These are phyloP conservation scores for Ranitomeya imitator DNA, from an alignment of 2,113 vertebrate genomes.

Conservation along the genomic window DNA sequence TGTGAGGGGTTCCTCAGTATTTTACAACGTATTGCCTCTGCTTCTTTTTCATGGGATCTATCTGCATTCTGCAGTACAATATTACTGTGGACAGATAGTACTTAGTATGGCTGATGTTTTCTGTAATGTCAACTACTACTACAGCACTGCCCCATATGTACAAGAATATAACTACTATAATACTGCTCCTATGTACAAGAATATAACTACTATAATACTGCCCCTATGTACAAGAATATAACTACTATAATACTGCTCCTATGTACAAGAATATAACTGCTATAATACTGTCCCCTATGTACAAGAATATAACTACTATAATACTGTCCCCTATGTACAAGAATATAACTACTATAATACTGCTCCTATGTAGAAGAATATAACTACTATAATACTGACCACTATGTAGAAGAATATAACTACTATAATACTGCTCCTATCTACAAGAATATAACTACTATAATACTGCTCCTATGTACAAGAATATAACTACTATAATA, in stretches of 20 bases:
- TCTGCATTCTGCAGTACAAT: too few relatives aligned
- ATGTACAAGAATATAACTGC: neutral
- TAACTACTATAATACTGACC: neutral
- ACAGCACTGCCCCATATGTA: neutral
- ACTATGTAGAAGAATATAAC: neutral
- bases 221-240: too few relatives aligned
- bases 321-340: too few relatives aligned
- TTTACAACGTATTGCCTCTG: too few relatives aligned
- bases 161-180: constrained; percentile 7
- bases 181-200: neutral
- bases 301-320: neutral
- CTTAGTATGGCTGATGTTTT: too few relatives aligned
- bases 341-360: too few relatives aligned
- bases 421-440: neutral
- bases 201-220: constrained; percentile 2
- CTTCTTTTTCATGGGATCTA: too few relatives aligned
- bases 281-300: neutral
- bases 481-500: neutral
- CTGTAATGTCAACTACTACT: neutral
- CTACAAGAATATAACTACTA: too few relatives aligned
- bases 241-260: neutral
- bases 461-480: neutral
- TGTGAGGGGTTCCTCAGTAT: too few relatives aligned
- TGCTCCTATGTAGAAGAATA: neutral
- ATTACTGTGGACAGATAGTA: too few relatives aligned